Evolutionary conservation across 1,140 invertebrate species (phyloP), one percentile per base, ranked within the genome.

Genomic region (Rhyacophila brunnea): DNA sequence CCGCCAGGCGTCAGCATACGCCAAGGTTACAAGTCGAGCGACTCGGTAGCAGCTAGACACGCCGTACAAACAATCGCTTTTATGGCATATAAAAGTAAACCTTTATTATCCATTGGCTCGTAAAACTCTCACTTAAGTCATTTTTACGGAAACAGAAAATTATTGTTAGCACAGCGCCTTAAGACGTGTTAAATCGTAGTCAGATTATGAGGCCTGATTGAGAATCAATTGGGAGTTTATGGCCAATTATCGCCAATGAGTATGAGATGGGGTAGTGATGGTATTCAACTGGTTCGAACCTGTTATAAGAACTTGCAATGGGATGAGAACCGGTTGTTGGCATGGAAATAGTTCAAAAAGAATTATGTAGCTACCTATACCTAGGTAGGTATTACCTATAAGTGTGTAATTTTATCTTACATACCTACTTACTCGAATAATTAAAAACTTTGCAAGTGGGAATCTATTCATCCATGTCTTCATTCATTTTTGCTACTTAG

Each of bases 41-140:
- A 32, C 23, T 17, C 13, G 19, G 14, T 13, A 38, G 15, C 9
- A 53, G 18, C 40, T 46, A 28, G 14, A 11, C n/a, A 13, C 46
- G 69, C 68, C 66, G 69, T 68, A 70, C 72, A 73, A 72, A 75
- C 75, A 77, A 77, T 76, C 74, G 70, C 71, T 66, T 78, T 79
- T 79, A 79, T 74, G 74, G 73, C 74, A 63, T 73, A 78, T 79
- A 79, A 79, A 79, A 79, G 72, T 77, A 76, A 77, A 73, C 73
- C 74, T 79, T 79, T 78, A 79, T 77, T 74, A 75, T 70, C 70
- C 66, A 68, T 70, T 64, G 66, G 71, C 70, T 69, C 71, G 74
- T 79, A 78, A 79, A 78, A 76, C 70, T 75, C 69, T 70, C 71
- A 71, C 77, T 79, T 77, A 76, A 74, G 68, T 28, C 68, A 74